phyloP scores from a whole-genome alignment of 2,797 vertebrate genomes.

The Ibycter americanus region DNA sequence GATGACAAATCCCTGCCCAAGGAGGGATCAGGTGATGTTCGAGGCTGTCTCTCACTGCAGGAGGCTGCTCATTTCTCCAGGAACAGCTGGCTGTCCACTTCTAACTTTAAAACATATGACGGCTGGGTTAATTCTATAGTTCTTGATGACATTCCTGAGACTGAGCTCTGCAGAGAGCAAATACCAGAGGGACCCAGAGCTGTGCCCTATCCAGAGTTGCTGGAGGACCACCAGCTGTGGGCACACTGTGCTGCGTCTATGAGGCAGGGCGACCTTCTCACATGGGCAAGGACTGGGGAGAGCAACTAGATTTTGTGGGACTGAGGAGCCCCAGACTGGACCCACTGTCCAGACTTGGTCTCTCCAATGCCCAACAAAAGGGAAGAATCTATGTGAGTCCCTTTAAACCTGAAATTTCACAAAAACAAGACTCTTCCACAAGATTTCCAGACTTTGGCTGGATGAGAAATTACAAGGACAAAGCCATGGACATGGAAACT shows the following conservation, averaged over 20 bases:
- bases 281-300: background rate
- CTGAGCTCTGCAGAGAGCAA: background rate
- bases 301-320: background rate
- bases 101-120: background rate
- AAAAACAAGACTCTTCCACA: background rate
- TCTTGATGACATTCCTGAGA: background rate
- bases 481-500: background rate
- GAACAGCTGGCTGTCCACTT: background rate
- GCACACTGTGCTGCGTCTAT: background rate
- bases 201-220: background rate
- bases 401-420: background rate
- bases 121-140: background rate
- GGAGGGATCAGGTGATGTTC: background rate
- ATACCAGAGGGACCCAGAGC: background rate
- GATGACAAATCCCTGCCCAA: background rate
- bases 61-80: background rate
- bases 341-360: background rate
- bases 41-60: background rate
- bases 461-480: background rate
- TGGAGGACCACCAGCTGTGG: background rate
- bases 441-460: background rate
- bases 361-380: background rate
- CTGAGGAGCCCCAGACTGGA: background rate
- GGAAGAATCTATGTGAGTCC: background rate
- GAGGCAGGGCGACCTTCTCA: too few relatives aligned